Base-by-base conservation (phyloP, 2,113 vertebrate genomes). In the Prietella phreatophila region DNA sequence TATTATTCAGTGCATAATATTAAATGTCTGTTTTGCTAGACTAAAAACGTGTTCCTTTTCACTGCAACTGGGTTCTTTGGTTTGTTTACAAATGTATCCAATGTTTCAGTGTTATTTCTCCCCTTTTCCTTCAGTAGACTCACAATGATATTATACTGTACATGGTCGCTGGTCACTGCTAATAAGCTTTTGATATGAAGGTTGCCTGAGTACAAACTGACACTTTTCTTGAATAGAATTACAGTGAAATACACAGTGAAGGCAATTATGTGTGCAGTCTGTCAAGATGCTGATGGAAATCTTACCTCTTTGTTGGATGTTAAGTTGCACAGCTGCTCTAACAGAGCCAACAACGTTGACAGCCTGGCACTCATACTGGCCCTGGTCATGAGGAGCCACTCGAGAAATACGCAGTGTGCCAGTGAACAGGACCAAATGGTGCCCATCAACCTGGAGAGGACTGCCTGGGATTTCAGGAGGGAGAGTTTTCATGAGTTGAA, bases 291-390 rank as follows among this genome's bases (percentile, higher is more conserved):
- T 53, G 55, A 25, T 39, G 17, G 17, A 76, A 60, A 39, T 50
- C 92, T 89, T 94, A 99, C 98, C 97, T 97, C 97, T 95, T 82
- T 97, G 97, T 89, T 97, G 97, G 55, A 99, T 96, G 0, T 92
- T 96, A 89, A 99, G 94, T 86, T 98, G 97, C 1, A 96, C 97
- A 0, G 96, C 86, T 0, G 94, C 90, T 76, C 91, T 94, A 61
- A 96, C 96, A 0, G 97, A 97, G 50, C 98, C 98, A 0, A 99
- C 96, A 11, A 97, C 96, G 92, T 96, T 99, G 90, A 99, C 96
- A 0, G 97, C 98, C 92, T 99, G 98, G 91, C 98, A 99, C 93
- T 99, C 98, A 0, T 99, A 99, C 92, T 99, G 97, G 67, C 97
- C 98, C 92, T 99, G 97, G 79, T 99, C 98, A 1, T 99, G 97